Evolutionary conservation across 2,888 invertebrate genomes (phyloP).

Genomic region (Drosophila subsilvestris): DNA sequence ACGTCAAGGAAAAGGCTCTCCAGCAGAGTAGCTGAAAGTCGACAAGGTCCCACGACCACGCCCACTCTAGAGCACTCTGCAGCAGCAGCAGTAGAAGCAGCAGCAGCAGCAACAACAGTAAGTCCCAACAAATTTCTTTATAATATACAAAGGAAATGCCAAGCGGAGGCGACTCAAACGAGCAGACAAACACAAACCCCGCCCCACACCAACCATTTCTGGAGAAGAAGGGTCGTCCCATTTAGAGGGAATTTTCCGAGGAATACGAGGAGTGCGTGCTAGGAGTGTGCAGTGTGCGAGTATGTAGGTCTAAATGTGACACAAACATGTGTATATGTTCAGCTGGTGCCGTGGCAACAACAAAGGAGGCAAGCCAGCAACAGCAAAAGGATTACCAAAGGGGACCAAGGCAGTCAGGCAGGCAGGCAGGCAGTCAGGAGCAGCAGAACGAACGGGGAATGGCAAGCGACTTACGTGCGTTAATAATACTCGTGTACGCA

Average conservation of each 20-base stretch:
- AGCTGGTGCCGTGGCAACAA: slow-evolving; percentile 59
- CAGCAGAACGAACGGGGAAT: slow-evolving; percentile 43
- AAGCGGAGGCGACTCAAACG: slow-evolving; percentile 57
- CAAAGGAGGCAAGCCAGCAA: slow-evolving; percentile 49
- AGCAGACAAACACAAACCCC: slow-evolving; percentile 37
- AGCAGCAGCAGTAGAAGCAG: slow-evolving; percentile 10
- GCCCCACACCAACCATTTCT: neutral
- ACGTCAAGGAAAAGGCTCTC: slow-evolving; percentile 13
- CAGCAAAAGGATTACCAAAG: slow-evolving; percentile 60
- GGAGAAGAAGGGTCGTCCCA: neutral
- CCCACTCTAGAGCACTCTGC: slow-evolving; percentile 19
- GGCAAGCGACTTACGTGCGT: slow-evolving; percentile 65
- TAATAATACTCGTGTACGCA: slow-evolving; percentile 64
- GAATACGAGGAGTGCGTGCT: slow-evolving; percentile 23
- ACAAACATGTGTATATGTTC: slow-evolving; percentile 75
- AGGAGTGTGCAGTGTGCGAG: slow-evolving; percentile 1
- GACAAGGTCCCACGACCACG: slow-evolving; percentile 16
- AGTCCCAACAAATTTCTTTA: slow-evolving; percentile 70
- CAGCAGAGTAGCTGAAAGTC: neutral
- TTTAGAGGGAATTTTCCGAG: slow-evolving; percentile 11
- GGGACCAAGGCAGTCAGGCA: neutral
- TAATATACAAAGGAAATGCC: slow-evolving; percentile 77
- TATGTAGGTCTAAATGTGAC: slow-evolving; percentile 69
- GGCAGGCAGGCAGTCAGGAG: slow-evolving; percentile 24
- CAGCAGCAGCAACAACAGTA: slow-evolving; percentile 25